These are phyloP conservation scores for Epinotia ramella DNA, from an alignment of 2,888 invertebrate species.

Conservation along the genomic window DNA sequence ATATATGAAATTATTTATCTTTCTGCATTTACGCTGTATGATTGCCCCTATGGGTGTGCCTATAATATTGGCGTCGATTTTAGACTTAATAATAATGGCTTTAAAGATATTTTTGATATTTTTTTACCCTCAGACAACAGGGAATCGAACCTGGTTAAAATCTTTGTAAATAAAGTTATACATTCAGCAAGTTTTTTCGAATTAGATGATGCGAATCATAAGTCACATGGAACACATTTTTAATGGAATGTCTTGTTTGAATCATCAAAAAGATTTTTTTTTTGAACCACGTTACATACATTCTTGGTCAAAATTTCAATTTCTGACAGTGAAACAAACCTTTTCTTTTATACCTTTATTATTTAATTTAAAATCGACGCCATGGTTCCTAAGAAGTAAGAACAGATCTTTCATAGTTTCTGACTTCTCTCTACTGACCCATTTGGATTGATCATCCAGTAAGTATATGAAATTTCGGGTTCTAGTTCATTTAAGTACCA, in stretches of 20 bases:
- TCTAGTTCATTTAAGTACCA: constrained; percentile 1
- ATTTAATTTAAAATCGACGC: constrained; percentile 4
- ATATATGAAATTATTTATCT: constrained; percentile 5
- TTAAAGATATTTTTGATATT: constrained; percentile 1
- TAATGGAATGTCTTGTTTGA: constrained; percentile 1
- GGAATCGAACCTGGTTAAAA: constrained; percentile 1
- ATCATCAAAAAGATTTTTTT: constrained; percentile 8
- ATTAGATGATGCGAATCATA: constrained; percentile 2
- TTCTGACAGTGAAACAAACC: constrained; percentile 7
- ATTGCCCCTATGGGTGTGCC: constrained; percentile 6
- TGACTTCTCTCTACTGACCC: no score
- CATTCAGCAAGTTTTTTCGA: constrained; percentile 4
- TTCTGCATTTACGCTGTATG: constrained; percentile 5
- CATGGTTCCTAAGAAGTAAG: no score
- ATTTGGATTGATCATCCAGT: no score
- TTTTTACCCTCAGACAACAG: constrained; percentile 4
- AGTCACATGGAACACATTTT: constrained; percentile 2
- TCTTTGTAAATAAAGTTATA: constrained; percentile 4
- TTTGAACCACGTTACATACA: constrained; percentile 7
- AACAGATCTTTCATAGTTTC: no score
- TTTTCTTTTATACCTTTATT: constrained; percentile 2
- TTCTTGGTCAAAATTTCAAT: constrained; percentile 7
- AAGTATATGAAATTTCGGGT: constrained; percentile 2
- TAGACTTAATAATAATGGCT: constrained; percentile 2
- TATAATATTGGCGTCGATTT: constrained; percentile 4